phyloP scores from a whole-genome alignment of 2,797 vertebrate species.

The Picus viridis region DNA sequence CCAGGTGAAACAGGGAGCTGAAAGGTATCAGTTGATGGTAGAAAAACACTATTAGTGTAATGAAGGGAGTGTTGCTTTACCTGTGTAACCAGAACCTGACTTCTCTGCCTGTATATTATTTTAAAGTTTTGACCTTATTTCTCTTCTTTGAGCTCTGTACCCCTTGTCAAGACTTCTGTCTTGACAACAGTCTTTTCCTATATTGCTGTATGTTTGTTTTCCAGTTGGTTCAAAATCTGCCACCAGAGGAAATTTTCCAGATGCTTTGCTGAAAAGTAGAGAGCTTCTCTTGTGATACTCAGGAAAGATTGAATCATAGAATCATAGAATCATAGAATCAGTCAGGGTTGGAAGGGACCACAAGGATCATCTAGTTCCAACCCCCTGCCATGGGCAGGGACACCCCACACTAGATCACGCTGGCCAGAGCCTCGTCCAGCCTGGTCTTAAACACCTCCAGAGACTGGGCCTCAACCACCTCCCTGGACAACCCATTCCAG shows the following conservation, averaged over 20 bases:
- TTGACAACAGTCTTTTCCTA: background rate
- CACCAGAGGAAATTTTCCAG: background rate
- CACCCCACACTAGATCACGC: too few relatives aligned
- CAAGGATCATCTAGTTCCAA: too few relatives aligned
- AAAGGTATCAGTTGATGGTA: background rate
- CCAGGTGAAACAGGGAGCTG: background rate
- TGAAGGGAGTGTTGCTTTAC: background rate
- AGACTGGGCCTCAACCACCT: too few relatives aligned
- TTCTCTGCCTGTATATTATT: background rate
- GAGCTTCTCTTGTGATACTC: background rate
- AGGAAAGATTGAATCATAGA: background rate
- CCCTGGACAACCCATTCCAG: too few relatives aligned
- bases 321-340: too few relatives aligned
- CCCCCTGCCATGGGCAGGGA: too few relatives aligned
- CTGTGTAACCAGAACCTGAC: background rate
- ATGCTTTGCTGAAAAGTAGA: background rate
- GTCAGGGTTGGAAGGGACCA: too few relatives aligned
- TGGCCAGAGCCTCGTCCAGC: too few relatives aligned
- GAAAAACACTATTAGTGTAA: background rate
- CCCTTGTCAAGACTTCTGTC: background rate
- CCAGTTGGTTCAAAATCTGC: background rate
- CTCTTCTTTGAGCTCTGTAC: background rate
- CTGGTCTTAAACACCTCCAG: too few relatives aligned
- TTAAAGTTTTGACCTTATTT: background rate
- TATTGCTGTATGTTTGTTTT: background rate